Conservation (phyloP, 2,888 invertebrate species). For the Cerastis leucographa region DNA sequence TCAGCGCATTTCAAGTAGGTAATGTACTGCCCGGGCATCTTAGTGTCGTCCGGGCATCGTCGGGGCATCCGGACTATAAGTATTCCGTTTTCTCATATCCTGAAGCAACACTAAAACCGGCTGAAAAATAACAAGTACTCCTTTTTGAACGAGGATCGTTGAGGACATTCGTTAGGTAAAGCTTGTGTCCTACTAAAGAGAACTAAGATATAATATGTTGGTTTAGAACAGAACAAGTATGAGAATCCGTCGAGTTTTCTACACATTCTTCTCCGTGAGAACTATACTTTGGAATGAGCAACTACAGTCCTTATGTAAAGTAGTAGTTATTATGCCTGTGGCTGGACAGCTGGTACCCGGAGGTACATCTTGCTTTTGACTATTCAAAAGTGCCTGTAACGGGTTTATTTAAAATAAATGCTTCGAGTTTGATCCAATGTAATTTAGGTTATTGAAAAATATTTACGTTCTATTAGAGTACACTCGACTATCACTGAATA, state of each 20-base stretch:
- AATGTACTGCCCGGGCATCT: constrained; percentile 31
- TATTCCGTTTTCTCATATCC: constrained; percentile 66
- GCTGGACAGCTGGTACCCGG: background rate
- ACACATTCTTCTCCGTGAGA: background rate
- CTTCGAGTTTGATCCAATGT: background rate
- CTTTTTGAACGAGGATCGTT: constrained; percentile 50
- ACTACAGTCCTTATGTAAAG: background rate
- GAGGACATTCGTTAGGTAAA: constrained; percentile 55
- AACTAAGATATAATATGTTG: background rate
- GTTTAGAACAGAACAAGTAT: background rate
- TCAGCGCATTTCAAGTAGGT: constrained; percentile 49
- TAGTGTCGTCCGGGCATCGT: constrained; percentile 13
- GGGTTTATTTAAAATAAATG: background rate
- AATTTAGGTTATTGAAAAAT: background rate
- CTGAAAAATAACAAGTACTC: constrained; percentile 59
- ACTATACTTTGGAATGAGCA: background rate
- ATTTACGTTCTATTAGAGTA: too few relatives aligned
- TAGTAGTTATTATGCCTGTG: background rate
- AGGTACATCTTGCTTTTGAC: background rate
- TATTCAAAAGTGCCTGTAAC: background rate
- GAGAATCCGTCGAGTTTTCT: background rate
- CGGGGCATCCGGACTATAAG: constrained; percentile 48
- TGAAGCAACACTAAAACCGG: constrained; percentile 56
- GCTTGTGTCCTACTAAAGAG: constrained; percentile 6
- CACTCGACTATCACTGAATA: background rate